These are phyloP conservation scores for Oscheius sp. DNA, from an alignment of 2,888 invertebrate genomes.

Conservation along the genomic window DNA sequence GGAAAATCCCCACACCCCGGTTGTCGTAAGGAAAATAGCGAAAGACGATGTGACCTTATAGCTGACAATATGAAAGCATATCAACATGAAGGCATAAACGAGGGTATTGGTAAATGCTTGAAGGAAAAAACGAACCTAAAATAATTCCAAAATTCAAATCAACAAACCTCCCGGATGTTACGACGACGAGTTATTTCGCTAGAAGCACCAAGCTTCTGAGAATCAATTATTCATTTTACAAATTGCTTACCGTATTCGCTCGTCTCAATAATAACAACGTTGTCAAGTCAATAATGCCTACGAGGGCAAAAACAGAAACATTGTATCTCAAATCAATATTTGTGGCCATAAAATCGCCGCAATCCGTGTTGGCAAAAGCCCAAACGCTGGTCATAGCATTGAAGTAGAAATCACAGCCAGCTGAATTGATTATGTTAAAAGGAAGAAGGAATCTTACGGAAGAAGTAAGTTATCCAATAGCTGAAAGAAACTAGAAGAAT, in stretches of 20 bases:
- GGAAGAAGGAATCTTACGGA: neutral
- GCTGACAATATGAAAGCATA: slow-evolving; percentile 20
- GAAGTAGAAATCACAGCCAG: slow-evolving; percentile 23
- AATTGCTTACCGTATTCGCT: slow-evolving; percentile 2
- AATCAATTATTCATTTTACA: neutral
- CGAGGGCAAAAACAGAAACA: slow-evolving; percentile 1
- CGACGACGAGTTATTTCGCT: neutral
- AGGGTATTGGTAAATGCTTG: slow-evolving; percentile 18
- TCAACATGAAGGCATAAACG: slow-evolving; percentile 16
- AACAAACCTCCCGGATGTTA: slow-evolving; percentile 11
- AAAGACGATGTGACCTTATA: neutral
- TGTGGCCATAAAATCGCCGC: slow-evolving; percentile 4
- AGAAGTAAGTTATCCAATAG: slow-evolving; percentile 19
- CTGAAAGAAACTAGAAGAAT: neutral
- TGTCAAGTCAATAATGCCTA: slow-evolving; percentile 5
- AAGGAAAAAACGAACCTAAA: slow-evolving; percentile 16
- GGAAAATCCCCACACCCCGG: slow-evolving; percentile 23
- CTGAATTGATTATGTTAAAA: neutral
- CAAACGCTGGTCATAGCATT: slow-evolving; percentile 2
- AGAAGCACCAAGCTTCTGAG: neutral
- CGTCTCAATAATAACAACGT: slow-evolving; percentile 8
- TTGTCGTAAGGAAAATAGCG: slow-evolving; percentile 5
- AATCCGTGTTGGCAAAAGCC: slow-evolving; percentile 10
- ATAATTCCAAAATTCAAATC: too few species aligned
- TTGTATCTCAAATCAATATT: slow-evolving; percentile 21